Percentiles rank a stretch among this genome's conserved stretches.
These are phyloP conservation scores for Megastigmus dorsalis DNA, from an alignment of 2,888 invertebrate species.

Conservation along the genomic window DNA sequence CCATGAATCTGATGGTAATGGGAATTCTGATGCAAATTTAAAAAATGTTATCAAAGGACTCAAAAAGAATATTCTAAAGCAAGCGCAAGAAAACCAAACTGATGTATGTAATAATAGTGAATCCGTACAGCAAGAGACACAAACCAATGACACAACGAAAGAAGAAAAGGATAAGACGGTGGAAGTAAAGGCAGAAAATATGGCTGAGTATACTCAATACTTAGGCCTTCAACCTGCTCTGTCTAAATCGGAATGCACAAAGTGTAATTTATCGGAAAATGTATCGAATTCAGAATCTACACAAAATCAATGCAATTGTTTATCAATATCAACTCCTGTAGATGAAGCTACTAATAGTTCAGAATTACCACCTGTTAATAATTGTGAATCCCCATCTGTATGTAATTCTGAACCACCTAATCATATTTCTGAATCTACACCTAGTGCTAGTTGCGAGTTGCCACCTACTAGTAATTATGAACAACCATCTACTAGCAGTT, in stretches of 20 bases:
- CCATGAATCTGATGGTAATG: slow-evolving; percentile 54
- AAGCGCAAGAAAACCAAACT: slow-evolving; percentile 63
- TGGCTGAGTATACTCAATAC: slow-evolving; percentile 82
- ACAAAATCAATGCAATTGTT: slow-evolving; percentile 82
- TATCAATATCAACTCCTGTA: slow-evolving; percentile 56
- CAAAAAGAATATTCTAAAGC: slow-evolving; percentile 68
- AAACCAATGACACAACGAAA: slow-evolving; percentile 45
- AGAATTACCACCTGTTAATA: slow-evolving; percentile 67
- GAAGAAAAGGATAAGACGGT: slow-evolving; percentile 52
- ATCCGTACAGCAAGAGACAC: neutral
- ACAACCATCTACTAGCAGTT: slow-evolving; percentile 9
- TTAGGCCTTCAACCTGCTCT: slow-evolving; percentile 79
- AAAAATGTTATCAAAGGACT: slow-evolving; percentile 67
- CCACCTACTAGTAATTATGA: slow-evolving; percentile 11
- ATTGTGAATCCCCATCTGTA: neutral
- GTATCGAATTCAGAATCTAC: slow-evolving; percentile 82
- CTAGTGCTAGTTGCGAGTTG: neutral
- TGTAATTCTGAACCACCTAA: too few relatives aligned
- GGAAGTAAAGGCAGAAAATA: slow-evolving; percentile 66
- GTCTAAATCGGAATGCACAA: slow-evolving; percentile 46
- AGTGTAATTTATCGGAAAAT: slow-evolving; percentile 76
- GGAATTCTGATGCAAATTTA: slow-evolving; percentile 37
- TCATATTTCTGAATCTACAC: neutral
- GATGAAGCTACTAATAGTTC: neutral
- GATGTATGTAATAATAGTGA: slow-evolving; percentile 23